phyloP scores from a whole-genome alignment of 2,888 invertebrate species.

The Trimorus sp. region DNA sequence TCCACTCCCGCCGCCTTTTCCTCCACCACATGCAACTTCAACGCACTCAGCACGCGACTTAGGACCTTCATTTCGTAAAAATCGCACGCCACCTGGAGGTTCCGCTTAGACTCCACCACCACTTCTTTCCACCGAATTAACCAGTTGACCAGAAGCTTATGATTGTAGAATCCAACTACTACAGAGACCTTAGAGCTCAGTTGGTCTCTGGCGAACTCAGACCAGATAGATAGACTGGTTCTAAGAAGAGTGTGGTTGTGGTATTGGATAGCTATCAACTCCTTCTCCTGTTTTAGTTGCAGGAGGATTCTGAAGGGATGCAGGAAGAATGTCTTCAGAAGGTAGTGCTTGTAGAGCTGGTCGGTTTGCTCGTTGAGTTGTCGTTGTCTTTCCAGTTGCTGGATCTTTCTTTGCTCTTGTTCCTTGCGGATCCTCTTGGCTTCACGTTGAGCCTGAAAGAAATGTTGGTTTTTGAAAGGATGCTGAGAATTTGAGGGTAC shows the following conservation, averaged over 20 bases:
- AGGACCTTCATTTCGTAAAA: constrained; percentile 86
- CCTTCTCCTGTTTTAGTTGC: constrained; percentile 68
- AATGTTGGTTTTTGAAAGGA: too few relatives aligned
- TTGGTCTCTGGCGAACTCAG: constrained; percentile 78
- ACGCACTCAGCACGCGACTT: constrained; percentile 83
- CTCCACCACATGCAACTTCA: constrained; percentile 82
- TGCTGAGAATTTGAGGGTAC: too few relatives aligned
- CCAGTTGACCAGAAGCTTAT: constrained; percentile 69
- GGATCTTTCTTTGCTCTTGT: constrained; percentile 70
- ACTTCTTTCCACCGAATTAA: constrained; percentile 72
- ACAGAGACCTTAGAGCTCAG: constrained; percentile 16
- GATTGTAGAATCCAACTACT: constrained; percentile 69
- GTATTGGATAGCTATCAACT: constrained; percentile 83
- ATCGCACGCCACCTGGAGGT: constrained; percentile 88
- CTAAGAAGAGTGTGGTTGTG: constrained; percentile 82
- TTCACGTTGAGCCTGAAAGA: constrained; percentile 73
- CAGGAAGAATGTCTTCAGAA: constrained; percentile 74
- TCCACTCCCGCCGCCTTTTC: constrained; percentile 76
- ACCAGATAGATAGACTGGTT: constrained; percentile 82
- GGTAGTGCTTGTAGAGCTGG: constrained; percentile 73
- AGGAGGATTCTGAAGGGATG: constrained; percentile 72
- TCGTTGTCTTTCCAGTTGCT: constrained; percentile 71
- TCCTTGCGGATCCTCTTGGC: constrained; percentile 73
- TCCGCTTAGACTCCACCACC: constrained; percentile 77
- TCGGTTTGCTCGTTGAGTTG: constrained; percentile 72